phyloP scores from a whole-genome alignment of 2,797 vertebrate genomes.

The Sarcophilus harrisii region DNA sequence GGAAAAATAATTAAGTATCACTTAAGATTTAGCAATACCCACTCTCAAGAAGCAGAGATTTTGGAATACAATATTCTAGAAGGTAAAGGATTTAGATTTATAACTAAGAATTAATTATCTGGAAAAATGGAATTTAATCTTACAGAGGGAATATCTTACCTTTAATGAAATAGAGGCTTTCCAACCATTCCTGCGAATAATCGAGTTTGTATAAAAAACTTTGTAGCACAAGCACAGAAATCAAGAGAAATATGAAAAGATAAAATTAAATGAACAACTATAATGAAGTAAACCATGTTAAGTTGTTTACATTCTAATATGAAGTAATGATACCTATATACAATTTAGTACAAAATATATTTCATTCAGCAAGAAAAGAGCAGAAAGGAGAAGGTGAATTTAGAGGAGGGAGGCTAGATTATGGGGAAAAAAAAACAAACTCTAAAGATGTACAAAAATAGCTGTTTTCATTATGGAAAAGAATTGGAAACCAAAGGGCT shows the following conservation, averaged over 20 bases:
- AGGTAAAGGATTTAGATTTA: not conserved
- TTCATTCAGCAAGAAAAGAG: not conserved
- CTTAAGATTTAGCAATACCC: not conserved
- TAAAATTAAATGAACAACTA: not conserved
- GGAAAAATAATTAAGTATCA: too few relatives aligned
- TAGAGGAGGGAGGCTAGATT: not conserved
- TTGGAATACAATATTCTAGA: not conserved
- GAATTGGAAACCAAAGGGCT: not conserved
- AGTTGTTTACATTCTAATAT: not conserved
- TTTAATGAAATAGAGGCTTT: not conserved
- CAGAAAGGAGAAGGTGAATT: not conserved
- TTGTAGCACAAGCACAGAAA: not conserved
- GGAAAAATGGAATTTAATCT: not conserved
- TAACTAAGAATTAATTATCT: not conserved
- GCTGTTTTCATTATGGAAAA: not conserved
- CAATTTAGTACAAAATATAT: not conserved
- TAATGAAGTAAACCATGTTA: not conserved
- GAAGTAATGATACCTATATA: not conserved
- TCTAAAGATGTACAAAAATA: not conserved
- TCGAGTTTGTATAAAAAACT: not conserved
- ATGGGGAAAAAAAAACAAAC: not conserved
- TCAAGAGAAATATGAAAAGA: not conserved
- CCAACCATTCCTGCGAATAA: not conserved
- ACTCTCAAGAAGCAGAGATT: not conserved
- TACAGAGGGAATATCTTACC: not conserved